A percentile compares a stretch with the other conserved stretches of the same genome.
Evolutionary conservation across 2,113 vertebrate genomes (phyloP).

Genomic region (Upupa epops): DNA sequence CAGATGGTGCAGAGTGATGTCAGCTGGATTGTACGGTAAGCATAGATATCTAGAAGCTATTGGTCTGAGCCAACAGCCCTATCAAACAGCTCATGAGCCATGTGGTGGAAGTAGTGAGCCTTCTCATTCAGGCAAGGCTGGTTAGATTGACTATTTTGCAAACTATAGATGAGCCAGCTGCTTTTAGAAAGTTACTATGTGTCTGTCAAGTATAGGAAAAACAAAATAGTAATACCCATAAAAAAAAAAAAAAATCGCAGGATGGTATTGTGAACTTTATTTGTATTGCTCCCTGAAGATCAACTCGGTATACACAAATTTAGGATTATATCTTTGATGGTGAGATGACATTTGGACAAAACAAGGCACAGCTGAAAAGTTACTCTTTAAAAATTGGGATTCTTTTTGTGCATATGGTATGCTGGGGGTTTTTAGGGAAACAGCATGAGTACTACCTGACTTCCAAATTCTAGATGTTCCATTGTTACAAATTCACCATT

Average conservation of each 20-base stretch:
- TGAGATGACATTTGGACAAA: neutral
- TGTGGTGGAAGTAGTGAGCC: neutral
- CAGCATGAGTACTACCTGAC: neutral
- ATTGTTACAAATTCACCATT: neutral
- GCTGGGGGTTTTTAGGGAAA: neutral
- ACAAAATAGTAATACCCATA: neutral
- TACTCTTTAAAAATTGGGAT: neutral
- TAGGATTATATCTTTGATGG: neutral
- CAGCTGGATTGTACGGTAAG: neutral
- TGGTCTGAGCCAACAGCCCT: neutral
- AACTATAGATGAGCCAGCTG: neutral
- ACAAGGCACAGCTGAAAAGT: neutral
- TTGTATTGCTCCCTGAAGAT: neutral
- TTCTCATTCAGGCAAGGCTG: neutral
- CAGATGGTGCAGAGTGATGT: fast-evolving
- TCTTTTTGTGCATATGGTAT: neutral
- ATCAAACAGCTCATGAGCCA: neutral
- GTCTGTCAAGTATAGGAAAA: neutral
- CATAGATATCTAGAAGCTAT: neutral
- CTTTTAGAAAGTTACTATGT: neutral
- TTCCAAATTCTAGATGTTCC: neutral
- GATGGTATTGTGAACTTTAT: neutral
- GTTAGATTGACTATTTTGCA: no score
- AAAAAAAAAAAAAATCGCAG: neutral
- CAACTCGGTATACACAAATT: neutral